phyloP scores from a whole-genome alignment of 2,888 invertebrate species.

The Tromatobia lineatoria region DNA sequence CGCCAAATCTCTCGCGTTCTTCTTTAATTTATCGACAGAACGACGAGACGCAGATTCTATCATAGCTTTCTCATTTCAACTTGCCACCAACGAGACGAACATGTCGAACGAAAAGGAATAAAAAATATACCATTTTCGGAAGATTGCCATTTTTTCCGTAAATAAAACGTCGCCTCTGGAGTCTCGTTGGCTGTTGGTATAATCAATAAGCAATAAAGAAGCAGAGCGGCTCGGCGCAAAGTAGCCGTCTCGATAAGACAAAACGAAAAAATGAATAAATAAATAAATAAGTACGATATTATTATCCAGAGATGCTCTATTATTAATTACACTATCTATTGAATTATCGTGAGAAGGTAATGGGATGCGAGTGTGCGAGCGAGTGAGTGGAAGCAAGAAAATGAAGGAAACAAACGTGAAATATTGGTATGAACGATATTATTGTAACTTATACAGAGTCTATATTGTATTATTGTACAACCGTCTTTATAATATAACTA shows the following conservation, averaged over 20 bases:
- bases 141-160: conserved; percentile 5
- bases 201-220: conserved; percentile 83
- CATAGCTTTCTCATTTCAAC: conserved; percentile 44
- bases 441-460: conserved; percentile 84
- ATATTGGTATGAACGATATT: conserved; percentile 75
- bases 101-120: conserved; percentile 10
- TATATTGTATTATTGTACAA: conserved; percentile 83
- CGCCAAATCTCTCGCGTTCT: conserved; percentile 48
- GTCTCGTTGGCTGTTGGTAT: conserved; percentile 71
- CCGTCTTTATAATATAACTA: conserved; percentile 80
- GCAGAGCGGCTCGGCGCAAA: conserved; percentile 50
- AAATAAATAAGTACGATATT: conserved; percentile 64
- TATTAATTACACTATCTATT: conserved; percentile 73
- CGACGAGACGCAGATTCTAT: conserved; percentile 32
- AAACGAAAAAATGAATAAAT: conserved; percentile 55
- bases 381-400: conserved; percentile 40
- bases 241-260: conserved; percentile 61
- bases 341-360: conserved; percentile 69
- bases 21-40: conserved; percentile 51
- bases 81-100: conserved; percentile 45
- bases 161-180: conserved; percentile 15
- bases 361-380: conserved; percentile 55
- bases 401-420: conserved; percentile 47
- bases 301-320: conserved; percentile 76
- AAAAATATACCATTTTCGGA: conserved; percentile 18